Percentiles rank a stretch among this genome's conserved stretches.
Evolutionary conservation across 2,797 vertebrate genomes (phyloP).

Genomic region (Catostomus latipinnis): DNA sequence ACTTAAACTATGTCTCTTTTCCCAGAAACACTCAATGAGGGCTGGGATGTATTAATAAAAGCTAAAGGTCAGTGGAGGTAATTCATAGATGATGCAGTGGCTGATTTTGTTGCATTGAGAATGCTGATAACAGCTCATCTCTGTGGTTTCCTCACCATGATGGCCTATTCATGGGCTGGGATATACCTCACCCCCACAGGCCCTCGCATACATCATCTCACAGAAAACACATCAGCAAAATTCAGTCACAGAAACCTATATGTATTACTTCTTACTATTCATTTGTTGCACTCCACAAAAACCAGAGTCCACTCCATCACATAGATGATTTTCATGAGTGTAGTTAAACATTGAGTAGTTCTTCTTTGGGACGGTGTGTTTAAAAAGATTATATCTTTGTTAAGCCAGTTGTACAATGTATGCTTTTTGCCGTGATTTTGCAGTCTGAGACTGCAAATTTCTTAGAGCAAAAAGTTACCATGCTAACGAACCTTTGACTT

Average conservation of each 20-base stretch:
- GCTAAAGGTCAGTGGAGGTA: slow-evolving; percentile 12
- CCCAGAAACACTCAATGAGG: slow-evolving; percentile 1
- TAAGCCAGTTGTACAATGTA: too few relatives aligned
- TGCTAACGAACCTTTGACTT: too few relatives aligned
- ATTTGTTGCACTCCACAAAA: too few relatives aligned
- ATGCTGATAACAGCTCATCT: slow-evolving; percentile 1
- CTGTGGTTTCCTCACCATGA: neutral
- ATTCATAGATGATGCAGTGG: neutral
- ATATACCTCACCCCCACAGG: neutral
- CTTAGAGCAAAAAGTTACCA: too few relatives aligned
- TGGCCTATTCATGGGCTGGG: neutral
- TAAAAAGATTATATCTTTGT: neutral
- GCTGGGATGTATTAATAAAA: slow-evolving; percentile 17
- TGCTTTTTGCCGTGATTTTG: too few relatives aligned
- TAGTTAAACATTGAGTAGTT: neutral
- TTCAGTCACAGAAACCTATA: slow-evolving; percentile 17
- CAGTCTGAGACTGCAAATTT: too few relatives aligned
- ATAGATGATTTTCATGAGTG: neutral
- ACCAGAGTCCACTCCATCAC: too few relatives aligned
- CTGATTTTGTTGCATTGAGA: slow-evolving; percentile 4
- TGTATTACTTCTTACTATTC: slow-evolving; percentile 12
- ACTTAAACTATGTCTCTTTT: slow-evolving; percentile 4
- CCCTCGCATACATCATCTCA: neutral
- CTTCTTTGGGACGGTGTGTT: neutral
- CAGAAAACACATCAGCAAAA: neutral